Conservation (phyloP, 2,888 invertebrate species). For the Piscicola geometra region DNA sequence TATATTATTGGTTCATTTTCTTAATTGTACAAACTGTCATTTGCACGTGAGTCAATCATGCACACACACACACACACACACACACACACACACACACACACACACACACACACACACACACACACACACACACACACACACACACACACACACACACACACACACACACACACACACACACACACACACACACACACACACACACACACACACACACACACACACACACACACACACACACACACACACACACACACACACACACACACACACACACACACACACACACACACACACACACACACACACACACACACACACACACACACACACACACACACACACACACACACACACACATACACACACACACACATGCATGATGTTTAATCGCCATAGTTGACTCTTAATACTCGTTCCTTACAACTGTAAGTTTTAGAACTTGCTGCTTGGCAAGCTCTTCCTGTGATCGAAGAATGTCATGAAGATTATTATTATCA, state of each 20-base stretch:
- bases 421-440: too few relatives aligned
- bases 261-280: conserved; percentile 19
- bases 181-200: not conserved
- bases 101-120: conserved; percentile 12
- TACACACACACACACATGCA: conserved; percentile 20
- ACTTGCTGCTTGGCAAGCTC: too few relatives aligned
- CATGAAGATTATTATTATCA: too few relatives aligned
- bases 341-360: conserved; percentile 32
- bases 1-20: too few relatives aligned
- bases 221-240: conserved; percentile 24
- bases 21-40: too few relatives aligned
- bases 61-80: not conserved
- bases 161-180: not conserved
- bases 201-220: not conserved
- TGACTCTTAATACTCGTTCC: too few relatives aligned
- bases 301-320: conserved; percentile 26
- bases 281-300: conserved; percentile 23
- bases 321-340: conserved; percentile 28
- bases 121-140: conserved; percentile 16
- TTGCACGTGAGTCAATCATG: too few relatives aligned
- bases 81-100: conserved; percentile 9
- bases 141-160: not conserved
- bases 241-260: conserved; percentile 27
- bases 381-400: too few relatives aligned
- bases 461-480: too few relatives aligned